phyloP scores from a whole-genome alignment of 2,797 vertebrate genomes.

The Rhinoraja longicauda region DNA sequence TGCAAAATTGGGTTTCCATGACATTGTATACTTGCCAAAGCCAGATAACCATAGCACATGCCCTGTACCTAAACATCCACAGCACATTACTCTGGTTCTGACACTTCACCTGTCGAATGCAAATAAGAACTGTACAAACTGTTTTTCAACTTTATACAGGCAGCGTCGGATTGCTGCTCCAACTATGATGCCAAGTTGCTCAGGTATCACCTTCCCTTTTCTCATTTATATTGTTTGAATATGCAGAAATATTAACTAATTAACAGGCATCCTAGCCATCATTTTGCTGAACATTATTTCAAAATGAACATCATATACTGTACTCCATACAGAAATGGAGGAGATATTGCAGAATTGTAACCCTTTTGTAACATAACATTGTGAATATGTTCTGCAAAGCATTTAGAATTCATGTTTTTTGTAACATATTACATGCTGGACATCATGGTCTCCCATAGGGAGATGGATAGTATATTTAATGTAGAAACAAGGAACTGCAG shows the following conservation, averaged over 20 bases:
- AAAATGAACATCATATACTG: neutral
- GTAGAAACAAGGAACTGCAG: too few relatives aligned
- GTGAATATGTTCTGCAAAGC: neutral
- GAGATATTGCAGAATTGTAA: neutral
- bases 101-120: neutral
- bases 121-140: neutral
- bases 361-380: neutral
- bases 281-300: too few relatives aligned
- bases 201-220: too few relatives aligned
- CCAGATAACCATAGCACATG: neutral
- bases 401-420: neutral
- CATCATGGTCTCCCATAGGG: neutral
- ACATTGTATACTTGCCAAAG: neutral
- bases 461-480: neutral
- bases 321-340: neutral
- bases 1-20: neutral
- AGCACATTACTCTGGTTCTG: neutral
- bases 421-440: neutral
- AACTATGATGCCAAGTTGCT: neutral
- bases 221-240: neutral
- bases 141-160: neutral
- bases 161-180: neutral
- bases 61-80: neutral
- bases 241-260: neutral
- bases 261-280: neutral